Percentiles rank a stretch among this genome's conserved stretches.
Evolutionary conservation across 2,797 vertebrate species (phyloP).

Genomic region (Enteromius unitaeniatus): DNA sequence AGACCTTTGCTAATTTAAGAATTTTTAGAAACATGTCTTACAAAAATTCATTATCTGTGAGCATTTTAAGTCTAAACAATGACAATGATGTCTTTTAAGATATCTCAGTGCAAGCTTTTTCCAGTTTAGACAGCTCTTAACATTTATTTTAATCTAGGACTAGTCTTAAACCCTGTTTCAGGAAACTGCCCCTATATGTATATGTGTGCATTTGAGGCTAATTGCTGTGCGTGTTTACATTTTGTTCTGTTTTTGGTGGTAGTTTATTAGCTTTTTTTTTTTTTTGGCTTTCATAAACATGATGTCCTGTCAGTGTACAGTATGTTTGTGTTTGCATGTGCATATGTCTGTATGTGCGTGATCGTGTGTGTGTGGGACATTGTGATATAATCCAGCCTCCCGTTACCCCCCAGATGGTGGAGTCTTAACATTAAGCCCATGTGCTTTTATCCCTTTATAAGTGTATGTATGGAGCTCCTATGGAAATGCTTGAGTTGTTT

Average conservation of each 20-base stretch:
- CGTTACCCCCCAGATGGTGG: constrained; percentile 2
- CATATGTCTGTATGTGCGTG: background rate
- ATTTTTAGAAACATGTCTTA: too few species aligned
- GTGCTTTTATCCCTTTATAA: constrained; percentile 68
- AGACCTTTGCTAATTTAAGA: too few species aligned
- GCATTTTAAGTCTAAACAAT: too few species aligned
- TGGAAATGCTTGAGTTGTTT: constrained; percentile 67
- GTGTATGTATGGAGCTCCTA: constrained; percentile 72
- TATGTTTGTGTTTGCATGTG: constrained; percentile 15
- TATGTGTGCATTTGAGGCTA: background rate
- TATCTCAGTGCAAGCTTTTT: too few species aligned
- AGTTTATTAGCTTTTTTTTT: background rate
- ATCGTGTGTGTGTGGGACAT: background rate
- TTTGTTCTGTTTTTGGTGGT: constrained; percentile 1
- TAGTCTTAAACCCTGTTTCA: too few species aligned
- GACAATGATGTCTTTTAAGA: too few species aligned
- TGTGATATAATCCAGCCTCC: constrained; percentile 7
- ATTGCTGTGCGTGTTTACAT: background rate
- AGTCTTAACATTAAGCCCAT: constrained; percentile 43
- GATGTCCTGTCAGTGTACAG: background rate
- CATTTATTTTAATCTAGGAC: too few species aligned
- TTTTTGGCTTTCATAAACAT: background rate
- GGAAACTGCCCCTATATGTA: background rate
- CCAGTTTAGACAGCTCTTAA: too few species aligned
- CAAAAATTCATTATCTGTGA: too few species aligned